Evolutionary conservation across 2,113 vertebrate genomes (phyloP).

Genomic region (Erythrolamprus reginae): DNA sequence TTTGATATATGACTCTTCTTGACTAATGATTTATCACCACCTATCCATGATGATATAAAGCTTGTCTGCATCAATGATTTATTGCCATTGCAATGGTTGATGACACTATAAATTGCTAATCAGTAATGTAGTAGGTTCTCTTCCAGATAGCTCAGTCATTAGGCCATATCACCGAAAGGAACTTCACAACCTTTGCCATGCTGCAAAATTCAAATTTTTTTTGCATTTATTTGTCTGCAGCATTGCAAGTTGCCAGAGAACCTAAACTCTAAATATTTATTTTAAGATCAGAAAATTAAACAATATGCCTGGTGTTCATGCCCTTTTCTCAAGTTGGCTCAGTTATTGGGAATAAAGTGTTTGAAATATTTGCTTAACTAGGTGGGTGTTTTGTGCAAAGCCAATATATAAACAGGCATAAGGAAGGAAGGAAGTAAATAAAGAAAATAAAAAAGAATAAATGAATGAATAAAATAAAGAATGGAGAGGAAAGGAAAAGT

Average conservation of each 20-base stretch:
- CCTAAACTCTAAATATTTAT: background rate
- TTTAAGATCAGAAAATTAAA: background rate
- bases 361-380: background rate
- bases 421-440: background rate
- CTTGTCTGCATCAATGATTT: background rate
- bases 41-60: background rate
- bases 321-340: background rate
- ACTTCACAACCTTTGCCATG: background rate
- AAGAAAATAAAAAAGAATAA: accelerated
- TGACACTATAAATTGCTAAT: background rate
- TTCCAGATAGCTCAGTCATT: background rate
- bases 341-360: background rate
- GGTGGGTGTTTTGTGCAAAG: background rate
- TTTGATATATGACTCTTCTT: background rate
- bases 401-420: background rate
- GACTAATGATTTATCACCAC: background rate
- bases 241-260: background rate
- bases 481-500: background rate
- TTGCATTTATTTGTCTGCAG: background rate
- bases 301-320: background rate
- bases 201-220: background rate
- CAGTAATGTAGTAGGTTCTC: background rate
- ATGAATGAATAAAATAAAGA: too few relatives aligned
- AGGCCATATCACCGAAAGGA: too few relatives aligned
- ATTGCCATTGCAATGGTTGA: background rate